These are phyloP conservation scores for Balanococcus diminutus DNA, from an alignment of 2,888 invertebrate species.

Conservation along the genomic window DNA sequence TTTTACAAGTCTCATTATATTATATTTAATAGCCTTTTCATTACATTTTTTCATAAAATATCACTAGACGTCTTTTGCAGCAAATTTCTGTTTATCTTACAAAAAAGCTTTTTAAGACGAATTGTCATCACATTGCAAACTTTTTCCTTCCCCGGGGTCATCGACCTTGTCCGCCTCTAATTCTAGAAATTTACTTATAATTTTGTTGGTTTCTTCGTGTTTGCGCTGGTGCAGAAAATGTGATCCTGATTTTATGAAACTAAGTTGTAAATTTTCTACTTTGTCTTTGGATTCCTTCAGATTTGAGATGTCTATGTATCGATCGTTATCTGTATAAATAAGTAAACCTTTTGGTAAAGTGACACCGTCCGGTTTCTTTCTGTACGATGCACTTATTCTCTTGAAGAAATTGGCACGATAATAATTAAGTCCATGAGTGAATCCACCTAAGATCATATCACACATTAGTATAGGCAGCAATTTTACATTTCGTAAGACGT, in stretches of 20 bases:
- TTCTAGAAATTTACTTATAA: conserved; percentile 64
- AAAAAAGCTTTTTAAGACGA: conserved; percentile 31
- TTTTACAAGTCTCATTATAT: no score
- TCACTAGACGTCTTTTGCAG: background rate
- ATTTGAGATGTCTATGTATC: conserved; percentile 60
- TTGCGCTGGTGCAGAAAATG: conserved; percentile 68
- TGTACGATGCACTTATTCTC: background rate
- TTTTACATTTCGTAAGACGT: no score
- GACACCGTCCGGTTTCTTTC: conserved; percentile 59
- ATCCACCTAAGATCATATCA: conserved; percentile 62
- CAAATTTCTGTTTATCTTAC: conserved; percentile 11
- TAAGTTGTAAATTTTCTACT: conserved; percentile 63
- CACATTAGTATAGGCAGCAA: background rate
- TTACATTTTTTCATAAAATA: background rate
- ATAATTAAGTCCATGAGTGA: conserved; percentile 67
- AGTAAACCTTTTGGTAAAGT: conserved; percentile 63
- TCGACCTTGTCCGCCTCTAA: no score
- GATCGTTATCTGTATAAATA: conserved; percentile 64
- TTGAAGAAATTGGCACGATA: conserved; percentile 66
- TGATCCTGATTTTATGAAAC: conserved; percentile 63
- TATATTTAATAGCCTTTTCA: no score
- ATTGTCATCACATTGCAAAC: conserved; percentile 50
- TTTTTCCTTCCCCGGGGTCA: conserved; percentile 28
- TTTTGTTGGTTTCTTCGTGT: conserved; percentile 65
- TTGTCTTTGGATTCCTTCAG: conserved; percentile 58